Conservation (phyloP, 2,113 vertebrate species). For the Chionodraco myersi region DNA sequence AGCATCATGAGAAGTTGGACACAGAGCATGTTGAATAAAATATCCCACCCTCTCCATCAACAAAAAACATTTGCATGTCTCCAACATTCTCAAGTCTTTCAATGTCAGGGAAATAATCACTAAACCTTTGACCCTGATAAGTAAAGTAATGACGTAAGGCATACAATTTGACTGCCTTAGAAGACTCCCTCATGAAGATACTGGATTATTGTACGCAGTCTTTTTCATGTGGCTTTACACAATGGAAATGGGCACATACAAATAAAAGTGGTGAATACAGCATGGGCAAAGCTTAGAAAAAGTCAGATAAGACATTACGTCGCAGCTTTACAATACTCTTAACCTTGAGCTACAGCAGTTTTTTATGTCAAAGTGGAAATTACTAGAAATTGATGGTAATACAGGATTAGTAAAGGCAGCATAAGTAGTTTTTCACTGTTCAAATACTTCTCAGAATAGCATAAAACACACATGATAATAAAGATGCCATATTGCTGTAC, state of each 20-base stretch:
- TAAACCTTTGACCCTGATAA: conserved; percentile 37
- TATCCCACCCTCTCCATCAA: conserved; percentile 42
- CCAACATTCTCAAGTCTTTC: conserved; percentile 30
- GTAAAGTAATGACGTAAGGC: conserved; percentile 3
- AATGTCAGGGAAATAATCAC: conserved; percentile 35
- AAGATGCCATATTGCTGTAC: conserved; percentile 68
- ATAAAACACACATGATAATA: conserved; percentile 12
- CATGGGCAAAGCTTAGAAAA: conserved; percentile 9
- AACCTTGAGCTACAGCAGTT: background rate
- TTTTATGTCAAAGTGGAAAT: background rate
- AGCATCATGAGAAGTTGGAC: conserved; percentile 69
- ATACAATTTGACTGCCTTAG: background rate
- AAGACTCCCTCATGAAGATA: background rate
- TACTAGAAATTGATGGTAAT: background rate
- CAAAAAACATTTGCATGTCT: conserved; percentile 72
- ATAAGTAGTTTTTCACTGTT: background rate
- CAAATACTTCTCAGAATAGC: background rate
- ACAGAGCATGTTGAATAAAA: conserved; percentile 65
- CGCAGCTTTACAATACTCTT: background rate
- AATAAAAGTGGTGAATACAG: conserved; percentile 4
- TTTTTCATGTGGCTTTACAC: background rate
- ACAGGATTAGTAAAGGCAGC: background rate
- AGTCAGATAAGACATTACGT: conserved; percentile 23
- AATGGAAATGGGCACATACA: background rate
- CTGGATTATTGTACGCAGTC: background rate